phyloP scores from a whole-genome alignment of 1,140 invertebrate genomes.

The Bombus affinis region DNA sequence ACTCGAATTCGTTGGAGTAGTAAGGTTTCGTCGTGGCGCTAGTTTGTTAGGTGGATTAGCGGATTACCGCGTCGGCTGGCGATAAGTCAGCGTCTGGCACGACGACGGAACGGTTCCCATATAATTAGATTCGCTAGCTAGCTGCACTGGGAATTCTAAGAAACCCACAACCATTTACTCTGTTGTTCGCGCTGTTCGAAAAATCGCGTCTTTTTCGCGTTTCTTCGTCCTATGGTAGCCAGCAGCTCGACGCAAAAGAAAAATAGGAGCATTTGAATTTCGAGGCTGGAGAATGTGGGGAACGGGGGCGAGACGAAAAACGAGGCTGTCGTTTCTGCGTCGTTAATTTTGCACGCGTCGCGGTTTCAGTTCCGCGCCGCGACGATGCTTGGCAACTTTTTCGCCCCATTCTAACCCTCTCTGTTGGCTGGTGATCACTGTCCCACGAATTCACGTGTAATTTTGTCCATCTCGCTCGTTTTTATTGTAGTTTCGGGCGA shows the following conservation, averaged over 20 bases:
- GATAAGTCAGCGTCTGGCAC: slow-evolving; percentile 55
- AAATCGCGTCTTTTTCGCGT: background rate
- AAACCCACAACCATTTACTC: background rate
- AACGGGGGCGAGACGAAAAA: slow-evolving; percentile 6
- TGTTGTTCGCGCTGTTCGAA: background rate
- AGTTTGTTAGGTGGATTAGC: slow-evolving; percentile 60
- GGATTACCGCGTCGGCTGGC: slow-evolving; percentile 63
- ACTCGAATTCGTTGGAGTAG: slow-evolving; percentile 2
- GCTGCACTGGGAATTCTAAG: slow-evolving; percentile 19
- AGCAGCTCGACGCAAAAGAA: background rate
- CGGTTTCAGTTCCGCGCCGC: slow-evolving; percentile 17
- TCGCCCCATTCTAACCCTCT: background rate
- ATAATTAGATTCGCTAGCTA: slow-evolving; percentile 60
- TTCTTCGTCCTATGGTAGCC: background rate
- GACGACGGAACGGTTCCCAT: background rate
- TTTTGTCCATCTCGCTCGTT: too few relatives aligned
- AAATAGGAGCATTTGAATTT: slow-evolving; percentile 31
- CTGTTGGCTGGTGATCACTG: background rate
- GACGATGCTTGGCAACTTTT: slow-evolving; percentile 16
- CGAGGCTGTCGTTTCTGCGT: slow-evolving; percentile 29
- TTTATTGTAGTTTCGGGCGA: background rate
- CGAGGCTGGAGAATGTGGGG: slow-evolving; percentile 17
- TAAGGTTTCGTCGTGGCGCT: background rate
- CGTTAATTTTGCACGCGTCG: slow-evolving; percentile 52
- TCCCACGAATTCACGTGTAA: background rate